Evolutionary conservation across 2,797 vertebrate genomes (phyloP), one percentile per base, ranked within the genome.

Genomic region (Astyanax mexicanus): DNA sequence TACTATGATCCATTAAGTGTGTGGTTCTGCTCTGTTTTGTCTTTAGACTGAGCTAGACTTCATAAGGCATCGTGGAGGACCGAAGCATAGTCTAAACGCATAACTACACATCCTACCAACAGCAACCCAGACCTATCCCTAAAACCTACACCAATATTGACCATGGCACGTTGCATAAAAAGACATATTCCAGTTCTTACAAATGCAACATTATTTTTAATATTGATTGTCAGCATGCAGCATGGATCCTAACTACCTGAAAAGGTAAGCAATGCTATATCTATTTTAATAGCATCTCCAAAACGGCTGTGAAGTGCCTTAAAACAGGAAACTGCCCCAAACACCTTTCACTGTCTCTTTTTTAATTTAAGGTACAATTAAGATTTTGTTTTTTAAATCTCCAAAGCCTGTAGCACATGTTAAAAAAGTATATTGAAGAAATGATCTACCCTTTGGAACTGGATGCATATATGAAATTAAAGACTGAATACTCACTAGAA

Each of bases 271-370:
- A 17, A 23, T 54, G 23, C 9, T 69, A 54, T 44, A 21, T 32
- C n/a, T 38, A 13, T 40, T 52, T 38, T 69, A 6, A 21, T 45
- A 49, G 45, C 3, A 21, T 70, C 47, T 49, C 67, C 38, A 35
- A 70, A 64, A 70, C 67, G 35, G 13, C 44, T 23, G 29, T 64
- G n/a, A 77, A 77, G 74, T 77, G 75, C 75, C 75, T 77, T 77
- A 19, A 45, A 25, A 77, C 38, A 55, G 58, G 23, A 55, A 25
- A 62, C 17, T 64, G 40, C 54, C 64, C 62, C 23, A 42, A 52
- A 62, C 47, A 52, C 55, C 1, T 21, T 47, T 12, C 10, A 27
- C 12, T 27, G 1, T 13, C 49, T 25, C 0, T 25, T 52, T 23
- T 4, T 25, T 4, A 9, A 54, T 54, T 27, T 54, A 8, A 23